A percentile compares a stretch with the other conserved stretches of the same genome.
These are phyloP conservation scores for Lipophrys pholis DNA, from an alignment of 2,113 vertebrate genomes.

Conservation along the genomic window DNA sequence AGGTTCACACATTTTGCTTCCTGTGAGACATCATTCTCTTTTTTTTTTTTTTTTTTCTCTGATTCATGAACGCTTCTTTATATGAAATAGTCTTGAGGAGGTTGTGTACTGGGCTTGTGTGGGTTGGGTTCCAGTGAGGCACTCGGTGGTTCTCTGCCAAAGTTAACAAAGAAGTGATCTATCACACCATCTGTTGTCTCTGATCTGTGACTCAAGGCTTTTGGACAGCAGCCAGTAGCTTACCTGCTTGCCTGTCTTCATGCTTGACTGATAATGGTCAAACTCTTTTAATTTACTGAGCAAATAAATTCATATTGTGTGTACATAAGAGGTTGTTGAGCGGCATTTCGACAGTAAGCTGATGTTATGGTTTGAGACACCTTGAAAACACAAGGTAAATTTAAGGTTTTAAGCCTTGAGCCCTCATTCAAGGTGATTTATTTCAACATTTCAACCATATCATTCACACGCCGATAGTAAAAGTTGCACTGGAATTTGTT, in stretches of 20 bases:
- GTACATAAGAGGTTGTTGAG: not conserved
- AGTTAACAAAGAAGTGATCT: constrained; percentile 77
- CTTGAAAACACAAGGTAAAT: not conserved
- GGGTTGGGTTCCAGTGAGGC: constrained; percentile 57
- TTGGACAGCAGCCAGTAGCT: constrained; percentile 62
- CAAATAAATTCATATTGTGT: not conserved
- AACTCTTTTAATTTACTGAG: not conserved
- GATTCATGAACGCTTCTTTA: constrained; percentile 60
- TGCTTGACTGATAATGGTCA: constrained; percentile 24
- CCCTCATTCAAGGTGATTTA: too few relatives aligned
- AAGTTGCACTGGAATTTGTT: too few relatives aligned
- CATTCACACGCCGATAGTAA: too few relatives aligned
- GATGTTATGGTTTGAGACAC: not conserved
- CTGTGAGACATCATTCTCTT: constrained; percentile 47
- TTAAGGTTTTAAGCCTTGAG: too few relatives aligned
- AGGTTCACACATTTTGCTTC: constrained; percentile 41
- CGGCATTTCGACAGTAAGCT: not conserved
- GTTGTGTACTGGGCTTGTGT: constrained; percentile 33
- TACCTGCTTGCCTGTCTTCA: constrained; percentile 52
- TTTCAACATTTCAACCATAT: too few relatives aligned
- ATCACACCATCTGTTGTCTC: constrained; percentile 73
- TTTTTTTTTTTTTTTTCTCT: constrained; percentile 12
- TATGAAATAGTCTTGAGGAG: constrained; percentile 41
- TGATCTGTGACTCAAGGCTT: constrained; percentile 70
- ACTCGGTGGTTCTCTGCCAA: constrained; percentile 73